Evolutionary conservation across 2,797 vertebrate genomes (phyloP).

Genomic region (Xenopus petersii): DNA sequence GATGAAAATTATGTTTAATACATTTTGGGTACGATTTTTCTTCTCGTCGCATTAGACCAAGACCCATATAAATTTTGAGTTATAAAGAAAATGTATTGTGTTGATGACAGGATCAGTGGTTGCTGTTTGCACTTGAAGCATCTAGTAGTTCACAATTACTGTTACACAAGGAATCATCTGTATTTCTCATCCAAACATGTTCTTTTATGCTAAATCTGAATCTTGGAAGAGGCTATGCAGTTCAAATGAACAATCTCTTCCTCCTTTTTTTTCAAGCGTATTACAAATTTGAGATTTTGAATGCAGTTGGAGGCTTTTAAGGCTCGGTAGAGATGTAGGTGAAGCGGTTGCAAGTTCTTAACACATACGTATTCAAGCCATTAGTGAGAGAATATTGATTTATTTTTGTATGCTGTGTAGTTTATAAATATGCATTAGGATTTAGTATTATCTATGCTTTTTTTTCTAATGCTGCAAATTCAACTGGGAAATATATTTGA

Average conservation of each 20-base stretch:
- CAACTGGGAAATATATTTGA: conserved; percentile 55
- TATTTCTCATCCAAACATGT: background rate
- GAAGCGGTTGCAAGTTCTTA: conserved; percentile 46
- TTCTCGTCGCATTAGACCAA: no score
- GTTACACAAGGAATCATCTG: background rate
- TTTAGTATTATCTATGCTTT: conserved; percentile 64
- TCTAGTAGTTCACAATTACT: background rate
- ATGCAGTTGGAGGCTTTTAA: conserved; percentile 9
- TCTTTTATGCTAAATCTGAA: background rate
- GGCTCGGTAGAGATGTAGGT: conserved; percentile 21
- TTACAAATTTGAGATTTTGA: conserved; percentile 20
- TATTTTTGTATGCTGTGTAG: conserved; percentile 55
- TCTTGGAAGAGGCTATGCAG: conserved; percentile 12
- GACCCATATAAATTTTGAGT: no score
- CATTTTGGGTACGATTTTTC: no score
- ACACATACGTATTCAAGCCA: conserved; percentile 50
- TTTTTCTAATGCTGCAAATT: conserved; percentile 65
- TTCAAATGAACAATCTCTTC: conserved; percentile 1
- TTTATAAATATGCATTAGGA: conserved; percentile 73
- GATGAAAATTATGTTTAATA: no score
- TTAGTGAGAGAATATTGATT: conserved; percentile 64
- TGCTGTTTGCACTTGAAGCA: background rate
- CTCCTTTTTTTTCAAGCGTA: conserved; percentile 11
- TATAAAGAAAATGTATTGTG: no score
- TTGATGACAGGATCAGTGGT: no score